These are phyloP conservation scores for Pantherophis guttatus DNA, from an alignment of 2,113 vertebrate species.

Conservation along the genomic window DNA sequence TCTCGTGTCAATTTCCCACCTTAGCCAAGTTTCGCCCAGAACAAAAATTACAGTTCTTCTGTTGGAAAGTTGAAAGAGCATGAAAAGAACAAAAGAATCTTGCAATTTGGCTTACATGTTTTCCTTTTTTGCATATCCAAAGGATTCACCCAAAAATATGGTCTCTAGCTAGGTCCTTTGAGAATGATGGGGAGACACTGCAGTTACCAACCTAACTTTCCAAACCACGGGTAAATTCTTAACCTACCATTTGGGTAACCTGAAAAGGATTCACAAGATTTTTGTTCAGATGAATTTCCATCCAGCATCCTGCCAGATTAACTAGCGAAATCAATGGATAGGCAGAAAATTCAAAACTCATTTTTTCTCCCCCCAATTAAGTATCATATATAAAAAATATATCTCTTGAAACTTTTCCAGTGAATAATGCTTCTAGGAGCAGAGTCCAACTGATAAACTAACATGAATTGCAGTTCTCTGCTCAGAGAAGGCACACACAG, in stretches of 20 bases:
- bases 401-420: not conserved
- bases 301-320: not conserved
- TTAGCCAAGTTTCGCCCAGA: not conserved
- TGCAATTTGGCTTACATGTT: not conserved
- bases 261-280: not conserved
- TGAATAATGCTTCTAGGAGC: not conserved
- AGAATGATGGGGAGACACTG: not conserved
- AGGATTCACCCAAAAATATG: not conserved
- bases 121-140: not conserved
- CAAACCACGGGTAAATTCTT: not conserved
- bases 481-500: not conserved
- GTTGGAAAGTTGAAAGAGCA: not conserved
- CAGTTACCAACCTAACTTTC: not conserved
- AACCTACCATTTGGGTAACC: not conserved
- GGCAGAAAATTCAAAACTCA: not conserved
- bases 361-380: not conserved
- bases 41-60: not conserved
- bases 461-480: not conserved
- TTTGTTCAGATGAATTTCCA: not conserved
- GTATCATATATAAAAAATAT: not conserved
- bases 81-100: not conserved
- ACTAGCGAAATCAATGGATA: not conserved
- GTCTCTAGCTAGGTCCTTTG: not conserved
- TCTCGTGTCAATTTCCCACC: not conserved
- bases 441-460: not conserved